phyloP scores from a whole-genome alignment of 2,113 vertebrate species.

The Eolophus roseicapilla region DNA sequence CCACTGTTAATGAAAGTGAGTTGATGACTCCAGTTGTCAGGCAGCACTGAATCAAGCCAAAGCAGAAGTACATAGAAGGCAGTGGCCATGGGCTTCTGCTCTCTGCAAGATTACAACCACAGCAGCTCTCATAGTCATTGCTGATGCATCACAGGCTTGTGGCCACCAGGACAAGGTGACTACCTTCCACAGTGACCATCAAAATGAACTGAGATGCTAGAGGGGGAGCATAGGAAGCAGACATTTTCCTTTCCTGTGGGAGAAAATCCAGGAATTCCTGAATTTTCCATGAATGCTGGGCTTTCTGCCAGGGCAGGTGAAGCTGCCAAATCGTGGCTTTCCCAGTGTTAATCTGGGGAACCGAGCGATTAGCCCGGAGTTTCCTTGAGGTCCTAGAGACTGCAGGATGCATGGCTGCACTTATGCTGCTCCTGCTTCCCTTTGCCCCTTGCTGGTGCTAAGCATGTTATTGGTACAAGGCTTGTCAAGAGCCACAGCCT shows the following conservation, averaged over 20 bases:
- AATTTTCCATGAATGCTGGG: neutral
- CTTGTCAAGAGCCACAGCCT: neutral
- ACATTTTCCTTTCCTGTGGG: neutral
- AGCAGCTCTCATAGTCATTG: accelerated
- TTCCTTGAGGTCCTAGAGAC: neutral
- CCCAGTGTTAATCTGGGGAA: neutral
- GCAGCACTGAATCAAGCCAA: neutral
- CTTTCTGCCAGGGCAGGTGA: neutral
- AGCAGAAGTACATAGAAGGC: accelerated
- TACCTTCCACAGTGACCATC: neutral
- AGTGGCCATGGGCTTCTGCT: neutral
- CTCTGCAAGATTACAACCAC: neutral
- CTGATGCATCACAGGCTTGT: accelerated
- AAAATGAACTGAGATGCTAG: neutral
- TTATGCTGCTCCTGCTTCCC: neutral
- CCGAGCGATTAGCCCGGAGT: accelerated
- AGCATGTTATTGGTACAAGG: neutral
- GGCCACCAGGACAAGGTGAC: neutral
- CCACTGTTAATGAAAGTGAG: neutral
- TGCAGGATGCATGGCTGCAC: neutral
- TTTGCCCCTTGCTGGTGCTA: accelerated
- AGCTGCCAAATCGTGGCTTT: constrained; percentile 2
- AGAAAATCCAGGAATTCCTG: neutral
- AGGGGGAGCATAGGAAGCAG: accelerated
- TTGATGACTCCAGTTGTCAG: accelerated